Percentiles rank a stretch among this genome's conserved stretches.
Conservation (phyloP, 2,113 vertebrate species). For the Globicephala melas region DNA sequence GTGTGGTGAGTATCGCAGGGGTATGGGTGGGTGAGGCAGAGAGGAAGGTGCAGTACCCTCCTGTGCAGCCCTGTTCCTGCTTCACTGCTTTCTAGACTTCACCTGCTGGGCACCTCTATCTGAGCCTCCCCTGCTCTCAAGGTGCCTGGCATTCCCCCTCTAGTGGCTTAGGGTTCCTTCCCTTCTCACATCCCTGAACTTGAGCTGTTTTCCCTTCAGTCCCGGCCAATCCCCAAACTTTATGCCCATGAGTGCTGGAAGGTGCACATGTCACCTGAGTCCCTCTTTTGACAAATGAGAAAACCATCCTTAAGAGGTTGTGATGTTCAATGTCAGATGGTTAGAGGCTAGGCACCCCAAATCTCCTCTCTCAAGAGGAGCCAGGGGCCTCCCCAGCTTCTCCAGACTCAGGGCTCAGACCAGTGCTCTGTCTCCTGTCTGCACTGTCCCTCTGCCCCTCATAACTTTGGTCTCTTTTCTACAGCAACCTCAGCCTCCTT, state of each 20-base stretch:
- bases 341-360: neutral
- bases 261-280: neutral
- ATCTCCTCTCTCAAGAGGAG: neutral
- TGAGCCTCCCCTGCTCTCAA: neutral
- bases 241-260: neutral
- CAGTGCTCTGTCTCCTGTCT: neutral
- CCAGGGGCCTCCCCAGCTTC: neutral
- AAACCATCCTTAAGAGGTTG: neutral
- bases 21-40: fast-evolving
- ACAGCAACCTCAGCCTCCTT: neutral
- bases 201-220: neutral
- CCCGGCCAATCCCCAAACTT: neutral
- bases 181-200: neutral
- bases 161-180: neutral
- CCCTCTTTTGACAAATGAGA: neutral
- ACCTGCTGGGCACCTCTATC: neutral
- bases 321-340: neutral
- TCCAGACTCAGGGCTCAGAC: neutral
- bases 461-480: neutral
- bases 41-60: no score
- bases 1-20: constrained; percentile 87
- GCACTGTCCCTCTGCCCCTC: neutral
- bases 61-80: neutral
- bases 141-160: neutral
- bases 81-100: neutral